Evolutionary conservation across 1,140 invertebrate genomes (phyloP).

Genomic region (Seison nebaliae): DNA sequence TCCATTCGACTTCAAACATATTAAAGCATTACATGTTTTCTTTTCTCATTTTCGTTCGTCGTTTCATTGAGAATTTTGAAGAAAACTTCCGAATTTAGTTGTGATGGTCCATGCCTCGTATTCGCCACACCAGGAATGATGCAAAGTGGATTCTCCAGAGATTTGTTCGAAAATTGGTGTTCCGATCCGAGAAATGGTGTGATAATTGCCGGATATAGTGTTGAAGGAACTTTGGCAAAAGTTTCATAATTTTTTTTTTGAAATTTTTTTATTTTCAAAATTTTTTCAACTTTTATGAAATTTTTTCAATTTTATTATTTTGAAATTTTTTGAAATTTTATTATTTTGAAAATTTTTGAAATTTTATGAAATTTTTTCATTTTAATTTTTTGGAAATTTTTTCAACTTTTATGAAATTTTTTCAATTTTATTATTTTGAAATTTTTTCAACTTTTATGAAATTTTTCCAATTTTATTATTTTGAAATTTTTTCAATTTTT

Average conservation of each 20-base stretch:
- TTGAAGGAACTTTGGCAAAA: constrained; percentile 90
- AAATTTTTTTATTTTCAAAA: constrained; percentile 3
- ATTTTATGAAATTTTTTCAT: neutral
- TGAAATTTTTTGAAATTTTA: neutral
- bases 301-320: neutral
- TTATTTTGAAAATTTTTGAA: neutral
- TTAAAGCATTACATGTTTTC: constrained; percentile 76
- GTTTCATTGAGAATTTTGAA: constrained; percentile 19
- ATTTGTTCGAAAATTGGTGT: constrained; percentile 95
- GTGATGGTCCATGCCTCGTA: constrained; percentile 90
- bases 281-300: constrained; percentile 1
- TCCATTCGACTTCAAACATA: constrained; percentile 95
- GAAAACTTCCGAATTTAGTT: constrained; percentile 96
- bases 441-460: neutral
- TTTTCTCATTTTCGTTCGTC: neutral
- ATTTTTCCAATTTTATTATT: neutral
- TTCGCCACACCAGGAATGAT: constrained; percentile 95
- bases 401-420: neutral
- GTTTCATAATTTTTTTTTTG: constrained; percentile 16
- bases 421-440: neutral
- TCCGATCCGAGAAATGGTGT: constrained; percentile 86
- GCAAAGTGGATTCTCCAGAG: constrained; percentile 83
- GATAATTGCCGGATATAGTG: constrained; percentile 93
- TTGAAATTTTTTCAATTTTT: neutral
- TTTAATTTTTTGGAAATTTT: constrained; percentile 2